phyloP scores from a whole-genome alignment of 1,140 invertebrate species.

The Drosophila nasuta region DNA sequence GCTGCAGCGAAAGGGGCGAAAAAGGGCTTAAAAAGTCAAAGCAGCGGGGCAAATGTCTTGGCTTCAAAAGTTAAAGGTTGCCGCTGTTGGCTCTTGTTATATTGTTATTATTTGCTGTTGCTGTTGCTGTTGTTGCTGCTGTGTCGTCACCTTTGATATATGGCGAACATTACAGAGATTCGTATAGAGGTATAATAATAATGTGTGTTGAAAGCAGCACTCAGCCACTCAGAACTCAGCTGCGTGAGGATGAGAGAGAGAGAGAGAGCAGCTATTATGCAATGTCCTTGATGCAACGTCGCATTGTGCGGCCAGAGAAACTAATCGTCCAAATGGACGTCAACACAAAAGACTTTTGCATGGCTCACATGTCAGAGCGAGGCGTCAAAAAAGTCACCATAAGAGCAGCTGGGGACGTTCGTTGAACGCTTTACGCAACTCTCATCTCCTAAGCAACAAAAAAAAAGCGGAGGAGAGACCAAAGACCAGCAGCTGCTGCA shows the following conservation, averaged over 20 bases:
- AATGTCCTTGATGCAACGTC: constrained; percentile 63
- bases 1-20: constrained; percentile 22
- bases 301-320: constrained; percentile 67
- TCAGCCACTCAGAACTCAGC: constrained; percentile 15
- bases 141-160: constrained; percentile 63
- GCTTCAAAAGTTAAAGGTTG: constrained; percentile 21
- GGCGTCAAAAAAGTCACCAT: constrained; percentile 42
- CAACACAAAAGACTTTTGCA: constrained; percentile 42
- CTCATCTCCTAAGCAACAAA: constrained; percentile 23
- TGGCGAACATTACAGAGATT: constrained; percentile 62
- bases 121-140: not conserved
- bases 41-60: constrained; percentile 12
- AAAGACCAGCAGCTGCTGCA: not conserved
- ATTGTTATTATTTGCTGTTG: constrained; percentile 14
- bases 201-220: constrained; percentile 57
- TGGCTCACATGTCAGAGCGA: constrained; percentile 44
- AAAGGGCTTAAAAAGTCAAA: constrained; percentile 9
- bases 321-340: constrained; percentile 79
- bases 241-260: constrained; percentile 8
- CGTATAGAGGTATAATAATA: constrained; percentile 58
- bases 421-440: constrained; percentile 35
- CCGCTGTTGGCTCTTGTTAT: not conserved
- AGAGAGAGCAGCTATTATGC: constrained; percentile 41
- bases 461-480: not conserved
- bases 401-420: constrained; percentile 53